Percentiles rank a stretch among this genome's conserved stretches.
phyloP scores from a whole-genome alignment of 2,113 vertebrate species.

The Pachypanchax playfairii region DNA sequence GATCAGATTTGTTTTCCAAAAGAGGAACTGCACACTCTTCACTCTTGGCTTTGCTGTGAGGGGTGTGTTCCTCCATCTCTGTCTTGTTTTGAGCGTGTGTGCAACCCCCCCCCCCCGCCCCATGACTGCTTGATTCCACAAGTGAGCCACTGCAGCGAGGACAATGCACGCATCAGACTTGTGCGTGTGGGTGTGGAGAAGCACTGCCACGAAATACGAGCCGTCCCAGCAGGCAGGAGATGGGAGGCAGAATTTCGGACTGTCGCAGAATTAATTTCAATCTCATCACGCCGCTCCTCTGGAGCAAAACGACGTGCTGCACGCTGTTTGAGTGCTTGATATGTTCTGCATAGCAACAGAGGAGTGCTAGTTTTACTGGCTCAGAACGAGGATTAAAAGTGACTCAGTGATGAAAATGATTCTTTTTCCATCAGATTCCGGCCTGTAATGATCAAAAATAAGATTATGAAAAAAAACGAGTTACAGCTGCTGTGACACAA shows the following conservation, averaged over 20 bases:
- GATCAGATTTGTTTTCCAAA: slow-evolving; percentile 2
- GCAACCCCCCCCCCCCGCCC: slow-evolving; percentile 30
- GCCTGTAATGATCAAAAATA: too few relatives aligned
- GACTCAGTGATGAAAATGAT: neutral
- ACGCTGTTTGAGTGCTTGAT: slow-evolving; percentile 52
- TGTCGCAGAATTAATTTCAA: slow-evolving; percentile 82
- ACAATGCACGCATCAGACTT: slow-evolving; percentile 31
- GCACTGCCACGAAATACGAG: slow-evolving; percentile 60
- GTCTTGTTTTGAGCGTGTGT: slow-evolving; percentile 20
- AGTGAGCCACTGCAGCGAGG: slow-evolving; percentile 55
- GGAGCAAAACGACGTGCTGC: slow-evolving; percentile 66
- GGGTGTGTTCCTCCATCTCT: slow-evolving; percentile 15
- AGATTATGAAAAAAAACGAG: neutral
- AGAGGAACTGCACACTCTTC: slow-evolving; percentile 10
- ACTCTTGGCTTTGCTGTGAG: slow-evolving; percentile 26
- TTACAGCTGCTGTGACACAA: neutral
- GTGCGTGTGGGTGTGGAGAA: slow-evolving; percentile 67
- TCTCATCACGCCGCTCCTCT: slow-evolving; percentile 78
- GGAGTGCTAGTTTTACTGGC: slow-evolving; percentile 34
- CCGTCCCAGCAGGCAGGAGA: slow-evolving; percentile 63
- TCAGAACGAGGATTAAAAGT: slow-evolving; percentile 14
- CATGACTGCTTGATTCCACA: slow-evolving; percentile 46
- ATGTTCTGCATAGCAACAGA: slow-evolving; percentile 76
- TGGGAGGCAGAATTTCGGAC: slow-evolving; percentile 73
- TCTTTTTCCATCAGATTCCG: neutral